phyloP scores from a whole-genome alignment of 1,140 invertebrate species.

The Leptopilina boulardi region DNA sequence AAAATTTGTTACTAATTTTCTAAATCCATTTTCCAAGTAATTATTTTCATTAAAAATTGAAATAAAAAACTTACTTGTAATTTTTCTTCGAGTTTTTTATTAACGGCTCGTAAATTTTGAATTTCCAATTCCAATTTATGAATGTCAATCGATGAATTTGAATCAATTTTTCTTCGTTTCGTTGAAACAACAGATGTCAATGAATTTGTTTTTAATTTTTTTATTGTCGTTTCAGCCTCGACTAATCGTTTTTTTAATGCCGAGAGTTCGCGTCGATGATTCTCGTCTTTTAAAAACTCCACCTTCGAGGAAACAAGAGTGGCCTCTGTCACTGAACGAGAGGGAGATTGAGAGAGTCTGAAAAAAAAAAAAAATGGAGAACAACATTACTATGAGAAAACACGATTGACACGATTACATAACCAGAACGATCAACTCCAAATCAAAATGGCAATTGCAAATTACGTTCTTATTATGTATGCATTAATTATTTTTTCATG shows the following conservation, averaged over 20 bases:
- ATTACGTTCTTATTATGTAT: neutral
- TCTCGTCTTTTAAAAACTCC: constrained; percentile 61
- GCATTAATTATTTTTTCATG: neutral
- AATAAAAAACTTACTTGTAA: constrained; percentile 59
- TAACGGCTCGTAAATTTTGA: constrained; percentile 56
- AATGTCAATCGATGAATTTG: constrained; percentile 43
- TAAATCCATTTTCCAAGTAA: too few species aligned
- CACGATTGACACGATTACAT: constrained; percentile 10
- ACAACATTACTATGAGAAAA: neutral
- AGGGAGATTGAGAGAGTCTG: constrained; percentile 56
- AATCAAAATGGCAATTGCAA: neutral
- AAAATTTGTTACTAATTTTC: too few species aligned
- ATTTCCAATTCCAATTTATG: constrained; percentile 60
- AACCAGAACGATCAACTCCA: neutral
- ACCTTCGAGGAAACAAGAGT: constrained; percentile 48
- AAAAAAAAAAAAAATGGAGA: constrained; percentile 42
- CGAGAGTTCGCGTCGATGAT: constrained; percentile 61
- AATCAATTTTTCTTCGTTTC: constrained; percentile 53
- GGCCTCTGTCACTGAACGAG: constrained; percentile 40
- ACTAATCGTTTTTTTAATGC: constrained; percentile 61
- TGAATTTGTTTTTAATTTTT: constrained; percentile 57
- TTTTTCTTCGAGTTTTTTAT: constrained; percentile 65
- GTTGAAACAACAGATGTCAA: constrained; percentile 44
- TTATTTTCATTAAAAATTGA: neutral
- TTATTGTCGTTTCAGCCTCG: constrained; percentile 63